Evolutionary conservation across 2,888 invertebrate genomes (phyloP), one percentile per base, ranked within the genome.

Genomic region (Ganaspis brasiliensis): DNA sequence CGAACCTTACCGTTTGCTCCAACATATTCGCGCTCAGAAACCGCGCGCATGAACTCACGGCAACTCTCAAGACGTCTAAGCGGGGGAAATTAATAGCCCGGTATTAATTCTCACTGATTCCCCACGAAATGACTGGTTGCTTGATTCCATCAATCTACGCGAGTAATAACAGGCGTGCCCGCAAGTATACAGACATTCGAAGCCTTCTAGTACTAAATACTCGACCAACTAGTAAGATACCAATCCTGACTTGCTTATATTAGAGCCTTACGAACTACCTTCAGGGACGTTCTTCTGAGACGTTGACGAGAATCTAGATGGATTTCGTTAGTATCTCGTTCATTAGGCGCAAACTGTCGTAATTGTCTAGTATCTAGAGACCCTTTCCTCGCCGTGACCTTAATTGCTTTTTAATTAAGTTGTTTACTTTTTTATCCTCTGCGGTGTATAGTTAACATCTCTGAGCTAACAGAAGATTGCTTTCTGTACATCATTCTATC

Each of bases 91-190:
- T 90, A 90, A 90, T 90, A 90, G 90, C 89, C 86, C 87, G 84
- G 85, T 89, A 90, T 90, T 90, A 89, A 90, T 90, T 90, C 90
- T 89, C 89, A 87, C 89, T 89, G 90, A 90, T 90, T 89, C 90
- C 84, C 85, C 84, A 82, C 86, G 87, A 90, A 90, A 90, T 90
- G 85, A 90, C 90, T 86, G 87, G 90, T 89, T 90, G 87, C 89
- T 88, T 88, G 89, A 90, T 90, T 90, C 89, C 90, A 90, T 90
- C 90, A 89, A 90, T 90, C 89, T 90, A 85, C 85, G 81, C 84
- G 86, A 86, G 87, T 90, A 89, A 90, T 89, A 90, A 89, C 89
- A 89, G 89, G 40, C 45, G 24, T 45, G 35, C 35, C 37, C 87
- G 85, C 82, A 84, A 79, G 67, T 45, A 21, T 24, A 40, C 37